These are phyloP conservation scores for Aegotheles bennettii DNA, from an alignment of 2,113 vertebrate species.

Conservation along the genomic window DNA sequence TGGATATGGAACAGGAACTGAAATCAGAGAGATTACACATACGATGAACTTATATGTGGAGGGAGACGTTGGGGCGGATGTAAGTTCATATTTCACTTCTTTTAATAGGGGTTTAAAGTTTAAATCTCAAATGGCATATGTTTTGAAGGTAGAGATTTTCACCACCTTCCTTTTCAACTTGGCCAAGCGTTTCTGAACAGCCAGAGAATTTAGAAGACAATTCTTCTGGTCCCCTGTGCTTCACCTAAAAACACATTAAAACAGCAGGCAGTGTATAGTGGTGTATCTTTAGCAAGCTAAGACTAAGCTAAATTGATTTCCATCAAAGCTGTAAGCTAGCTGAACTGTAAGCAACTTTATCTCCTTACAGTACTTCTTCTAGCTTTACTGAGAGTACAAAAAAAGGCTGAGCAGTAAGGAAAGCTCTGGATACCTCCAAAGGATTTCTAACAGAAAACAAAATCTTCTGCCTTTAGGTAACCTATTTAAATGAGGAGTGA, in stretches of 20 bases:
- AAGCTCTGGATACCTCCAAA: neutral
- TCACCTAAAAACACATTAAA: neutral
- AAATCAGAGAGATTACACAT: neutral
- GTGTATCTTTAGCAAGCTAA: neutral
- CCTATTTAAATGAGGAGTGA: neutral
- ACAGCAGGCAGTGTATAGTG: accelerated
- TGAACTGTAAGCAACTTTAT: neutral
- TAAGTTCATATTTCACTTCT: neutral
- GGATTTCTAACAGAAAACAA: neutral
- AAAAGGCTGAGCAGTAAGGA: neutral
- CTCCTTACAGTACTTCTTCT: neutral
- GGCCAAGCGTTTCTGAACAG: neutral
- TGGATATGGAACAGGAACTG: constrained; percentile 22
- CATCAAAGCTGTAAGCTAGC: neutral
- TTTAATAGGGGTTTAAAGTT: neutral
- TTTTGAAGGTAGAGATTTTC: neutral
- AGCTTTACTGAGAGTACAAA: neutral
- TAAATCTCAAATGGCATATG: neutral
- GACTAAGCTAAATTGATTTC: neutral
- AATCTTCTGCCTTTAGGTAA: neutral
- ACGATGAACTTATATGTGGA: neutral
- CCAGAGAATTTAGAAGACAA: neutral
- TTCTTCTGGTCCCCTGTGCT: neutral
- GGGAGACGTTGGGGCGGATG: too few species aligned
- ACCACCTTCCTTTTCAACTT: neutral